Evolutionary conservation across 2,888 invertebrate species (phyloP).

Genomic region (Tolmerus cingulatus): DNA sequence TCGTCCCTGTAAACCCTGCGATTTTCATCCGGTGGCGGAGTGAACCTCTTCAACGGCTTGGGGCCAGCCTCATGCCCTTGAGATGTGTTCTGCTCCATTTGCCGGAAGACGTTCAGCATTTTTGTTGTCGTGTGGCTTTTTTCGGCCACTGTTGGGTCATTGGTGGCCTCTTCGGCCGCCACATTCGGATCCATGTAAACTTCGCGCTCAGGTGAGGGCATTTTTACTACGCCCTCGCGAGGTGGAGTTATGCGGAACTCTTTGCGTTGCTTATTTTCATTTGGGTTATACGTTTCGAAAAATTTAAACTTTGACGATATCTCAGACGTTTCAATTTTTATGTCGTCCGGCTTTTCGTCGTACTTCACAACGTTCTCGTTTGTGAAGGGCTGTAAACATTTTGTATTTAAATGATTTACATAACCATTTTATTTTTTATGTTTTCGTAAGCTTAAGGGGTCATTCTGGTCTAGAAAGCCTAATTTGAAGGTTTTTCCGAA

Average conservation of each 20-base stretch:
- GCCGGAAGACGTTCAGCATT: slow-evolving; percentile 88
- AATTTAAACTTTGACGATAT: slow-evolving; percentile 88
- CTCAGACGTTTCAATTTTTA: slow-evolving; percentile 81
- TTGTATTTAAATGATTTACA: too few species aligned
- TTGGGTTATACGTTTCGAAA: slow-evolving; percentile 85
- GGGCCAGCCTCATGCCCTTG: slow-evolving; percentile 67
- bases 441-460: too few species aligned
- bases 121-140: slow-evolving; percentile 78
- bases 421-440: too few species aligned
- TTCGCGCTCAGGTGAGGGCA: slow-evolving; percentile 67
- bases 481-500: too few species aligned
- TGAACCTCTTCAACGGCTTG: slow-evolving; percentile 87
- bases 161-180: slow-evolving; percentile 68
- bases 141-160: slow-evolving; percentile 66
- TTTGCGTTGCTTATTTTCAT: slow-evolving; percentile 69
- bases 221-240: slow-evolving; percentile 75
- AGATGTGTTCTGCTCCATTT: slow-evolving; percentile 79
- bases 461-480: too few species aligned
- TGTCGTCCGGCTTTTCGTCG: slow-evolving; percentile 77
- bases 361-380: slow-evolving; percentile 76
- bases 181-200: slow-evolving; percentile 77
- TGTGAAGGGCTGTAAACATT: slow-evolving; percentile 47
- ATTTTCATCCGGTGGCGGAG: slow-evolving; percentile 82
- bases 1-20: slow-evolving; percentile 57
- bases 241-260: slow-evolving; percentile 90